Conservation (phyloP, 2,888 invertebrate genomes). For the Coelogynopora nodosa region DNA sequence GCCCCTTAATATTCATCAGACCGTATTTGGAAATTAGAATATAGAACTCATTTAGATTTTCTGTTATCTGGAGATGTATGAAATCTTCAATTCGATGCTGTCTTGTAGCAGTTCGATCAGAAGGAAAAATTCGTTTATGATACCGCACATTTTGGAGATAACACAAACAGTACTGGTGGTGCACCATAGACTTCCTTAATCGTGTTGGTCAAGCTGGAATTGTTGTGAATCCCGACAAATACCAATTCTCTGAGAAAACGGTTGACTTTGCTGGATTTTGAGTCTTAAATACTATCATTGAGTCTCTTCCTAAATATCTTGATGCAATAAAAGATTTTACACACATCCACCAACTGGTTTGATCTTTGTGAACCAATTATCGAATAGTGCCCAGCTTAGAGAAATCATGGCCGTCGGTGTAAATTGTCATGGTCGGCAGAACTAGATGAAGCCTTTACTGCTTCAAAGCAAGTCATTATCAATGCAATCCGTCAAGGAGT, state of each 20-base stretch:
- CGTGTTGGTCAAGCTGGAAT: background rate
- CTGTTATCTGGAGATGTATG: background rate
- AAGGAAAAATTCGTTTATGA: background rate
- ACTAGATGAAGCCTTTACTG: background rate
- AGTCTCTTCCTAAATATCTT: background rate
- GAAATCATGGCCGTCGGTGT: constrained; percentile 20
- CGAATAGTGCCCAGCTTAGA: constrained; percentile 48
- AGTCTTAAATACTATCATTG: background rate
- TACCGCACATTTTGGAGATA: background rate
- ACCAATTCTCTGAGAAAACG: constrained; percentile 2
- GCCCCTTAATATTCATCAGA: background rate
- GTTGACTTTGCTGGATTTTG: constrained; percentile 4
- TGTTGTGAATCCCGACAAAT: background rate
- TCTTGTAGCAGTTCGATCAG: background rate
- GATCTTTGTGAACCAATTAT: constrained; percentile 50
- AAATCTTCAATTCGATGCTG: background rate
- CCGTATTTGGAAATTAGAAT: no score
- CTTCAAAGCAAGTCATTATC: background rate
- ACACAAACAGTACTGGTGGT: background rate
- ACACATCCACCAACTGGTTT: constrained; percentile 49
- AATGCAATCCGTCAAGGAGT: background rate
- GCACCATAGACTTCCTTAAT: background rate
- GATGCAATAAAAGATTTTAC: constrained; percentile 32
- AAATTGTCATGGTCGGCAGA: background rate
- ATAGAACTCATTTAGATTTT: background rate